Conservation (phyloP, 2,888 invertebrate genomes). For the Parnassius orleans region DNA sequence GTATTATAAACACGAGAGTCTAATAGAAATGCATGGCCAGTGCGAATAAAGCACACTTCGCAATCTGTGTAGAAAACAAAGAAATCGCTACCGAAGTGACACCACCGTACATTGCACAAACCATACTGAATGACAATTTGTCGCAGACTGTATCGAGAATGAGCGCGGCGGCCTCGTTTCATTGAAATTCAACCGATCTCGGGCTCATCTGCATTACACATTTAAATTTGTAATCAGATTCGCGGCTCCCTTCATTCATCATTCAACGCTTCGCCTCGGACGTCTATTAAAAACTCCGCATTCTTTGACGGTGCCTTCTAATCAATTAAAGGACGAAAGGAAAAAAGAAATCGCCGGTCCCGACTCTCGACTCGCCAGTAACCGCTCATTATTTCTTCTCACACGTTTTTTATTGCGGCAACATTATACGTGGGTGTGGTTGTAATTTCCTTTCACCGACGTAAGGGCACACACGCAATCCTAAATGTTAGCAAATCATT, state of each 20-base stretch:
- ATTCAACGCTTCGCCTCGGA: constrained; percentile 52
- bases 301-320: constrained; percentile 58
- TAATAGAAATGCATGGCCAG: constrained; percentile 15
- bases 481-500: constrained; percentile 37
- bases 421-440: constrained; percentile 82
- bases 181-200: constrained; percentile 57
- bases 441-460: constrained; percentile 81
- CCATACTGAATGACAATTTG: constrained; percentile 48
- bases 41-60: constrained; percentile 16
- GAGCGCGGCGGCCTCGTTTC: constrained; percentile 57
- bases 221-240: constrained; percentile 73
- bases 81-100: constrained; percentile 20
- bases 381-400: constrained; percentile 81
- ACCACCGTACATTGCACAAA: constrained; percentile 17
- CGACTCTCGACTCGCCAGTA: constrained; percentile 71
- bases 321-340: constrained; percentile 72
- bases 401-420: constrained; percentile 80
- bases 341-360: constrained; percentile 57
- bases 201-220: constrained; percentile 65
- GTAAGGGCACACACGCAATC: constrained; percentile 81
- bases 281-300: constrained; percentile 37
- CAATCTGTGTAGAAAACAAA: constrained; percentile 26
- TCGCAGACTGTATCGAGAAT: constrained; percentile 42
- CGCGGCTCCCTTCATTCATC: constrained; percentile 67
- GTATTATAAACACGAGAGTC: background rate